A percentile compares a stretch with the other conserved stretches of the same genome.
These are phyloP conservation scores for Alectura lathami DNA, from an alignment of 2,113 vertebrate genomes.

Conservation along the genomic window DNA sequence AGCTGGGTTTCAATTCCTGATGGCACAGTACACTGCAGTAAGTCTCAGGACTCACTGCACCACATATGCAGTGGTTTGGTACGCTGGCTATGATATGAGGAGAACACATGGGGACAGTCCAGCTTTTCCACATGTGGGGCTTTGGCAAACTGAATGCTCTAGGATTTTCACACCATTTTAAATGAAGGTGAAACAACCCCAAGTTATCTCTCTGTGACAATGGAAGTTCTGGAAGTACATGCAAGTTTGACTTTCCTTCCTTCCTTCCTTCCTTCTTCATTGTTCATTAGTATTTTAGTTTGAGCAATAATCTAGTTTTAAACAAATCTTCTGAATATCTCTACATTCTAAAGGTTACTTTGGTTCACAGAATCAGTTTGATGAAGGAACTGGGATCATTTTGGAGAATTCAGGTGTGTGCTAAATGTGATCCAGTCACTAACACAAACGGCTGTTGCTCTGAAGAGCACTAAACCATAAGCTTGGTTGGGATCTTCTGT, in stretches of 20 bases:
- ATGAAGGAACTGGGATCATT: background rate
- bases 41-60: background rate
- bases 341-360: background rate
- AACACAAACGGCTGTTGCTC: background rate
- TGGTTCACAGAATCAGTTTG: background rate
- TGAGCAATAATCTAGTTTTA: background rate
- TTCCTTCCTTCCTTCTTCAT: background rate
- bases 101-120: background rate
- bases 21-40: background rate
- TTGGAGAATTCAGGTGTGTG: background rate
- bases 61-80: background rate
- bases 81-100: background rate
- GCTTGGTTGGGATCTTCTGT: background rate
- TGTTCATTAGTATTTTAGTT: background rate
- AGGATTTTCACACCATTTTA: background rate
- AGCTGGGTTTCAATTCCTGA: conserved; percentile 2
- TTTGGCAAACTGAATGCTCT: background rate
- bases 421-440: background rate
- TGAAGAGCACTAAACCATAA: background rate
- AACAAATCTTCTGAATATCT: background rate
- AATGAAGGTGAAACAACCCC: background rate
- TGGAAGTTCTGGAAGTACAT: background rate
- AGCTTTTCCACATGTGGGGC: background rate
- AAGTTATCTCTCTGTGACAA: background rate
- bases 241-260: background rate